Evolutionary conservation across 1,140 invertebrate species (phyloP), one percentile per base, ranked within the genome.

Genomic region (Drosophila nasuta): DNA sequence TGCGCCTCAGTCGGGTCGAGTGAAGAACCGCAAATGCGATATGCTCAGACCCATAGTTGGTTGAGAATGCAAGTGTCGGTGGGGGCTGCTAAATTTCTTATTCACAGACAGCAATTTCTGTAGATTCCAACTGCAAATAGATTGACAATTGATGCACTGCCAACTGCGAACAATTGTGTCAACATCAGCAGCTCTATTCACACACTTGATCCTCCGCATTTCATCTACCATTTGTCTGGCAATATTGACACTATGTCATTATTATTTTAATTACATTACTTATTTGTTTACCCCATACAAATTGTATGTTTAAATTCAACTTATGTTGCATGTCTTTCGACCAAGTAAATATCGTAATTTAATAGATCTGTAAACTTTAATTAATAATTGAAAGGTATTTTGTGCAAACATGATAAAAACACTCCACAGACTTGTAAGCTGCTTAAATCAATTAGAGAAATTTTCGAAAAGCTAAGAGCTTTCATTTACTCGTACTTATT

Each of bases 131-230:
- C 7, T 11, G 25, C 63, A 72, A 67, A 73, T 67, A 68, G 56
- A 54, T 68, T 68, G 64, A 60, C 70, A 60, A 54, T 75, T 69
- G 66, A 62, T 48, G 64, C 64, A 54, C n/a, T 43, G 15, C 45
- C 20, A 43, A 56, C 70, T 43, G 15, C 52, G 25, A 45, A 56
- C 70, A 67, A 63, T 54, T 58, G 62, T 72, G 69, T 72, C 69
- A 72, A 58, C 51, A 66, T 13, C 69, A 58, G 35, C 52, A 45
- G 33, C 52, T 48, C 13, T 15, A n/a, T 30, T 49, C 2, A 17
- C 30, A 11, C 15, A 25, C 3, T 25, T 25, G 20, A 25, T 4
- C 6, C 10, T 10, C 0, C 45, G 11, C 8, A 13, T 13, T 5
- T 2, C 30, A 25, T 25, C 20, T 25, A 25, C 20, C 3, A 25